Conservation (phyloP, 2,797 vertebrate species). For the Coccyzus lansbergi region DNA sequence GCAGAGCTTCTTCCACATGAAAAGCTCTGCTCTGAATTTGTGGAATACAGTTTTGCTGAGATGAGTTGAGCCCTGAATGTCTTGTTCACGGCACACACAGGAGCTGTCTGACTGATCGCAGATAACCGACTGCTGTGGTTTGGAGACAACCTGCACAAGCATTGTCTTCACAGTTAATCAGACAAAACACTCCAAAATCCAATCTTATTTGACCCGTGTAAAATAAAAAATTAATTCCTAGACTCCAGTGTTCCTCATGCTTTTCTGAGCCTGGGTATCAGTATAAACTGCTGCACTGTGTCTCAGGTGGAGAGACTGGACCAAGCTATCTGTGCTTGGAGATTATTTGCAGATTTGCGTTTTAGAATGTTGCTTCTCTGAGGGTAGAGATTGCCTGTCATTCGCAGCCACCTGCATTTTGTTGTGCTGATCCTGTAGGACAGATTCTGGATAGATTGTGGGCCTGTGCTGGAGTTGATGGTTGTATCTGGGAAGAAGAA, state of each 20-base stretch:
- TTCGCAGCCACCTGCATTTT: neutral
- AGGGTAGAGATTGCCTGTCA: neutral
- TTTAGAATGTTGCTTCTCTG: neutral
- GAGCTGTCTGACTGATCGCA: neutral
- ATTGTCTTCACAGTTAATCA: neutral
- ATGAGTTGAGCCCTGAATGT: neutral
- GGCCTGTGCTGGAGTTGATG: neutral
- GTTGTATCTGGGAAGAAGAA: neutral
- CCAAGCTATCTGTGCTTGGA: neutral
- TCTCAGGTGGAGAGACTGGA: neutral
- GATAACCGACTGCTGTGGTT: neutral
- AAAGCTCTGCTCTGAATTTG: neutral
- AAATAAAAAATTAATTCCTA: neutral
- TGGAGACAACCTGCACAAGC: neutral
- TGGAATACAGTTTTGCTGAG: neutral
- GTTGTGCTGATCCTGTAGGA: neutral
- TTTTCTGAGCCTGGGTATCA: neutral
- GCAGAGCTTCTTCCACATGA: neutral
- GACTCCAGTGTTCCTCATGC: neutral
- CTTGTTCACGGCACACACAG: neutral
- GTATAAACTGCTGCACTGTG: fast-evolving
- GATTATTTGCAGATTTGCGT: neutral
- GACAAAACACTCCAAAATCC: neutral
- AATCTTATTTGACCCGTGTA: neutral
- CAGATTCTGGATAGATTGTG: neutral